Evolutionary conservation across 1,140 invertebrate species (phyloP).

Genomic region (Meloidogyne exigua): DNA sequence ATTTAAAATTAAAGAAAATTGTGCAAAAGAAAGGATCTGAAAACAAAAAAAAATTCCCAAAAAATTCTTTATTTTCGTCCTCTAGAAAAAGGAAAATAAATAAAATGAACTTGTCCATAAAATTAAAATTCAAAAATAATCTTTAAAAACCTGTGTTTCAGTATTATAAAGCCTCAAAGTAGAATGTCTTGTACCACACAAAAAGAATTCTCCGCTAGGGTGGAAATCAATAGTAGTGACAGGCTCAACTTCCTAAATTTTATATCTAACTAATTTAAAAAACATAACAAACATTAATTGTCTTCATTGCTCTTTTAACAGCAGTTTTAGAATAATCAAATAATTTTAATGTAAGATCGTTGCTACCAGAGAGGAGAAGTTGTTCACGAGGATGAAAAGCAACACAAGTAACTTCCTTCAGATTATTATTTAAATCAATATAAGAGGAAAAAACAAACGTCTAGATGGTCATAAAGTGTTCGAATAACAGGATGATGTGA

Average conservation of each 20-base stretch:
- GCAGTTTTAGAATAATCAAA: conserved; percentile 97
- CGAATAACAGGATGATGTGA: conserved; percentile 86
- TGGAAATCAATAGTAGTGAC: conserved; percentile 87
- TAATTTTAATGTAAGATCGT: conserved; percentile 88
- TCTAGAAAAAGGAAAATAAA: background rate
- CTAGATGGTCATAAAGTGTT: conserved; percentile 95
- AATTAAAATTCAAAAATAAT: no score
- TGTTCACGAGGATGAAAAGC: conserved; percentile 88
- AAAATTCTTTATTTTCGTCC: no score
- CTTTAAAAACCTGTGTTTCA: conserved; percentile 73
- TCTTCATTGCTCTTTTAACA: conserved; percentile 90
- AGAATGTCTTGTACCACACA: conserved; percentile 90
- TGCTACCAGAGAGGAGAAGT: conserved; percentile 86
- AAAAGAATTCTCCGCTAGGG: conserved; percentile 86
- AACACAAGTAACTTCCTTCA: conserved; percentile 83
- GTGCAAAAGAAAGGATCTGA: no score
- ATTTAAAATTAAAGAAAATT: background rate
- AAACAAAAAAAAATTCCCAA: no score
- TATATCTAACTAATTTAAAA: conserved; percentile 21
- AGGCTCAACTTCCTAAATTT: conserved; percentile 81
- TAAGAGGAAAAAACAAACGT: conserved; percentile 65
- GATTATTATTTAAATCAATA: background rate
- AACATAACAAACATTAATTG: conserved; percentile 40
- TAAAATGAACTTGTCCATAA: background rate
- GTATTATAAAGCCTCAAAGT: conserved; percentile 83